Evolutionary conservation across 2,113 vertebrate species (phyloP).

Genomic region (Eolophus roseicapilla): DNA sequence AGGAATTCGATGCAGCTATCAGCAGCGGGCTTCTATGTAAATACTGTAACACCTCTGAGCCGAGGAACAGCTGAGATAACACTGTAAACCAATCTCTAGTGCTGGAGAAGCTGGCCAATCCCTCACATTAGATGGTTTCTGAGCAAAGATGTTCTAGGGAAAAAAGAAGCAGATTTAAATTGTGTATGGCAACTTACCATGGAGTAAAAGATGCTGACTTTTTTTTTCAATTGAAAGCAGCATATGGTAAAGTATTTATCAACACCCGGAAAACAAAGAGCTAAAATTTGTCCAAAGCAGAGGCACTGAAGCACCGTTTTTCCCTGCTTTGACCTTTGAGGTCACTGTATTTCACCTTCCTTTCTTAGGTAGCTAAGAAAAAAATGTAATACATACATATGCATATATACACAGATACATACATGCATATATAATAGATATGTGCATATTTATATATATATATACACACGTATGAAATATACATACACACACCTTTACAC

Average conservation of each 20-base stretch:
- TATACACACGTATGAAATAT: not conserved
- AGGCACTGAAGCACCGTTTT: not conserved
- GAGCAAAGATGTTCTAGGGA: not conserved
- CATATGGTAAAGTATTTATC: not conserved
- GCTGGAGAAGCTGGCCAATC: constrained; percentile 13
- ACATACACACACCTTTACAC: not conserved
- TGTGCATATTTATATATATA: not conserved
- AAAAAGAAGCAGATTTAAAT: not conserved
- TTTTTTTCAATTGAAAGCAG: not conserved
- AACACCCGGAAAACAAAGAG: not conserved
- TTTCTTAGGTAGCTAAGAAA: not conserved
- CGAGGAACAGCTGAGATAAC: constrained; percentile 75
- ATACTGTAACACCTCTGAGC: constrained; percentile 72
- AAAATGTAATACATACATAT: not conserved
- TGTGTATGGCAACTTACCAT: not conserved
- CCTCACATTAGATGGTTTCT: not conserved
- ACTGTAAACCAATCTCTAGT: constrained; percentile 70
- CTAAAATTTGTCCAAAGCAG: not conserved
- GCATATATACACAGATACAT: not conserved
- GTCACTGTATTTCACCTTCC: not conserved
- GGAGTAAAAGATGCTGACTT: not conserved
- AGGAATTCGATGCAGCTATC: constrained; percentile 66
- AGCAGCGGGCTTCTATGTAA: constrained; percentile 70
- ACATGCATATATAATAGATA: not conserved
- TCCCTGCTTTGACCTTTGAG: not conserved